A percentile compares a stretch with the other conserved stretches of the same genome.
These are phyloP conservation scores for Hemithea aestivaria DNA, from an alignment of 2,888 invertebrate genomes.

Conservation along the genomic window DNA sequence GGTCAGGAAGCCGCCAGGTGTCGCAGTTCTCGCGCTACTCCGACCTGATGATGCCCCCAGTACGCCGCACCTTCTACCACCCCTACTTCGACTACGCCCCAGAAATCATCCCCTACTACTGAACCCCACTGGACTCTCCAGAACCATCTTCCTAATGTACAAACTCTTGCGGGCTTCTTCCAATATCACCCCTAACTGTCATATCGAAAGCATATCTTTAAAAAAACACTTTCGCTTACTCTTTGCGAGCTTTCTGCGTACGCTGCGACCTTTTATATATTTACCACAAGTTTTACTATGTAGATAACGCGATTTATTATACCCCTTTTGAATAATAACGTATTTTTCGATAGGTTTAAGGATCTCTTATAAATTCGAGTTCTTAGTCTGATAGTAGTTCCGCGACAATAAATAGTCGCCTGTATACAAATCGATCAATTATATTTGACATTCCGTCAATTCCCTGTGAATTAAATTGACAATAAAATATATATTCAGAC, in stretches of 20 bases:
- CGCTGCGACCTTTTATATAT: conserved; percentile 53
- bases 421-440: conserved; percentile 66
- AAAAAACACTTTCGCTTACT: conserved; percentile 57
- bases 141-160: conserved; percentile 50
- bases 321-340: conserved; percentile 55
- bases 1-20: conserved; percentile 63
- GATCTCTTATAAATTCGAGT: conserved; percentile 34
- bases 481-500: conserved; percentile 53
- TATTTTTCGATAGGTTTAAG: conserved; percentile 71
- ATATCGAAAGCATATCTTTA: conserved; percentile 74
- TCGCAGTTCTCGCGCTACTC: conserved; percentile 74
- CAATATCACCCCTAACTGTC: conserved; percentile 53
- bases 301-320: conserved; percentile 58
- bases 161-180: conserved; percentile 34
- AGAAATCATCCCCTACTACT: conserved; percentile 63
- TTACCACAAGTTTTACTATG: conserved; percentile 56
- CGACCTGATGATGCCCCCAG: conserved; percentile 64
- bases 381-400: conserved; percentile 38
- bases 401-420: conserved; percentile 57
- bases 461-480: conserved; percentile 51
- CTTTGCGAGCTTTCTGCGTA: conserved; percentile 57
- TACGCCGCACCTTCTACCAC: conserved; percentile 58
- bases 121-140: conserved; percentile 44
- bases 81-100: conserved; percentile 60
- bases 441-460: conserved; percentile 60